Base-by-base conservation (phyloP, 2,888 invertebrate species). In the Nemoura dubitans region DNA sequence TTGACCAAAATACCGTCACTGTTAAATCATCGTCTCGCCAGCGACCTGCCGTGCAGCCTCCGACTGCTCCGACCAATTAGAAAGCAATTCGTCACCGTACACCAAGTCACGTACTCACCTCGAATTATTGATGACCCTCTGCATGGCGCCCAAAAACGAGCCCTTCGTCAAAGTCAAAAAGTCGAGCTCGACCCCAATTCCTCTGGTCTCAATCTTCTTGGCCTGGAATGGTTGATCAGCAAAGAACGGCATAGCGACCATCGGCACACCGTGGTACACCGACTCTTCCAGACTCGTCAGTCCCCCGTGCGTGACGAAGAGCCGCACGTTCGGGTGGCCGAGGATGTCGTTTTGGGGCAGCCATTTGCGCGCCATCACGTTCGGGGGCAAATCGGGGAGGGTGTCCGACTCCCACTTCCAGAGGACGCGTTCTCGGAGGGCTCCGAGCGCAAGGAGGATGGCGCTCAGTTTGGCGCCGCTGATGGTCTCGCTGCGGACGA, bases 211-310 rank as follows among this genome's bases (percentile, higher is more conserved):
- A 0, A 90, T 89, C 1, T 90, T 89, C 30, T 89, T 89, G 25
- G 91, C 89, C 89, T 92, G 90, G 87, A 88, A 82, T 7, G 84
- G 81, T 88, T 92, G 92, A 89, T 93, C 93, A 16, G 93, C 93
- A 88, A 93, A 93, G 76, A 93, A 89, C 0, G 93, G 93, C 76
- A 94, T 92, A 88, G 92, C 93, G n/a, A 93, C 89, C 21, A 93
- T 89, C 0, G 93, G 93, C 26, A 91, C 92, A n/a, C 92, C 92
- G 87, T 92, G 91, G 85, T 92, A 92, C 83, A 93, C 90, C 0
- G 92, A 91, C 88, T 93, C 93, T 0, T 91, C 92, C 25, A 91
- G 92, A 88, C 93, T 92, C 25, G 93, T 89, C 6, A 92, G 88
- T 0, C 93, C 93, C 0, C 93, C 93, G 80, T 93, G 93, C 0